Percentiles rank a stretch among this genome's conserved stretches.
Evolutionary conservation across 2,888 invertebrate species (phyloP).

Genomic region (Eupithecia centaureata): DNA sequence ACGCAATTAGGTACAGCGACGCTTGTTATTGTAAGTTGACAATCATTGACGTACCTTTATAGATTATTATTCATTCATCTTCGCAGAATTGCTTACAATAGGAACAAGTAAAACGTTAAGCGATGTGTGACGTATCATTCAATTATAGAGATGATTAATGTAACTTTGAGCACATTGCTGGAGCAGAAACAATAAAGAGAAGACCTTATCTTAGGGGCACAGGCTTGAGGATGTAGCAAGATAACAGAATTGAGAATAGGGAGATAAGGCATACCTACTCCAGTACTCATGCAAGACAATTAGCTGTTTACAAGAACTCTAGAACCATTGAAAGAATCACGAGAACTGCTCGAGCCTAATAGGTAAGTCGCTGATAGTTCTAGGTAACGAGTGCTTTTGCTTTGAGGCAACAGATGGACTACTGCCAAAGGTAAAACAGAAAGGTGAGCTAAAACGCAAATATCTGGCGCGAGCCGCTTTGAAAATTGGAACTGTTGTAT

Average conservation of each 20-base stretch:
- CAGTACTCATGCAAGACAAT: conserved; percentile 18
- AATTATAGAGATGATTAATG: conserved; percentile 41
- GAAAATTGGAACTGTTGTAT: conserved; percentile 56
- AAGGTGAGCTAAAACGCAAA: conserved; percentile 47
- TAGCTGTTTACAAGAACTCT: conserved; percentile 8
- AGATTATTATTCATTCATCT: conserved; percentile 40
- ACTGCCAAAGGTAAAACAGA: conserved; percentile 42
- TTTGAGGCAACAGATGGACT: conserved; percentile 33
- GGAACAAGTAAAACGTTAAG: conserved; percentile 36
- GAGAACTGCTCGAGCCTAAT: conserved; percentile 7
- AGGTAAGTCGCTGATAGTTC: conserved; percentile 15
- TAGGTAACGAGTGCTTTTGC: conserved; percentile 25
- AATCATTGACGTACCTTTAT: conserved; percentile 16
- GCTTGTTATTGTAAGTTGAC: conserved; percentile 25
- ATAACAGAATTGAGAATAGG: conserved; percentile 37
- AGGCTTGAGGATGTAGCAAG: conserved; percentile 36
- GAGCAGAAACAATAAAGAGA: conserved; percentile 29
- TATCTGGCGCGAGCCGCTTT: conserved; percentile 44
- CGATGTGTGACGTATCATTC: conserved; percentile 38
- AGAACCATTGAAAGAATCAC: conserved; percentile 6
- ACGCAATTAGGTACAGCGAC: conserved; percentile 23
- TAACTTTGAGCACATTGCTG: conserved; percentile 37
- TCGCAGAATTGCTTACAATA: conserved; percentile 38
- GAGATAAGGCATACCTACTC: conserved; percentile 34
- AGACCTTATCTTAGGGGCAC: conserved; percentile 33